phyloP scores from a whole-genome alignment of 2,888 invertebrate species.

The Drosophila paramelanica region DNA sequence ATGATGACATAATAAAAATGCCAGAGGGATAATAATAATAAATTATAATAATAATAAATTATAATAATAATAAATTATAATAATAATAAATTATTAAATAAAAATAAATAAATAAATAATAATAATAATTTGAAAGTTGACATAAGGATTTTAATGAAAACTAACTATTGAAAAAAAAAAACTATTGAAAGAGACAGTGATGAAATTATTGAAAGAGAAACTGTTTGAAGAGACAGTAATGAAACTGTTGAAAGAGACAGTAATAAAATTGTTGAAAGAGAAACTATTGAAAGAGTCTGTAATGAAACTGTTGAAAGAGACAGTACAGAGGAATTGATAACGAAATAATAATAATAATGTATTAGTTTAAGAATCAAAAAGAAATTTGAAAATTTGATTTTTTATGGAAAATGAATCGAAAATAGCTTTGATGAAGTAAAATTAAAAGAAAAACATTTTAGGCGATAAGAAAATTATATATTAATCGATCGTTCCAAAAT shows the following conservation, averaged over 20 bases:
- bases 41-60: too few species aligned
- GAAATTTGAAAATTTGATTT: constrained; percentile 1
- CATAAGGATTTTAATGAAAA: constrained; percentile 17
- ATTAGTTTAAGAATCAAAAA: constrained; percentile 2
- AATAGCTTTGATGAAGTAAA: background rate
- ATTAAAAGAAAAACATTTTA: background rate
- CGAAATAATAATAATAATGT: constrained; percentile 4
- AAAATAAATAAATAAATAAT: too few species aligned
- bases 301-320: constrained; percentile 9
- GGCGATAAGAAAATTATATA: too few species aligned
- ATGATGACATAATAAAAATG: constrained; percentile 23
- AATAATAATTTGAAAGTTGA: constrained; percentile 10
- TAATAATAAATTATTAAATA: too few species aligned
- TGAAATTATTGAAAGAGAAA: constrained; percentile 10
- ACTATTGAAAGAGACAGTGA: constrained; percentile 13
- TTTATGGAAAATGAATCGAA: background rate
- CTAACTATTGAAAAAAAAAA: constrained; percentile 9
- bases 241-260: constrained; percentile 18
- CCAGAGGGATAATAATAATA: constrained; percentile 10
- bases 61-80: constrained; percentile 3
- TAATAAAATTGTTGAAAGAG: constrained; percentile 3
- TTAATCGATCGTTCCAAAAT: too few species aligned
- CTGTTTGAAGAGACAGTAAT: constrained; percentile 26
- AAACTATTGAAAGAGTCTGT: background rate
- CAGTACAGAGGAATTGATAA: background rate